Evolutionary conservation across 2,888 invertebrate species (phyloP), one percentile per base, ranked within the genome.

Genomic region (Caenorhabditis sp.): DNA sequence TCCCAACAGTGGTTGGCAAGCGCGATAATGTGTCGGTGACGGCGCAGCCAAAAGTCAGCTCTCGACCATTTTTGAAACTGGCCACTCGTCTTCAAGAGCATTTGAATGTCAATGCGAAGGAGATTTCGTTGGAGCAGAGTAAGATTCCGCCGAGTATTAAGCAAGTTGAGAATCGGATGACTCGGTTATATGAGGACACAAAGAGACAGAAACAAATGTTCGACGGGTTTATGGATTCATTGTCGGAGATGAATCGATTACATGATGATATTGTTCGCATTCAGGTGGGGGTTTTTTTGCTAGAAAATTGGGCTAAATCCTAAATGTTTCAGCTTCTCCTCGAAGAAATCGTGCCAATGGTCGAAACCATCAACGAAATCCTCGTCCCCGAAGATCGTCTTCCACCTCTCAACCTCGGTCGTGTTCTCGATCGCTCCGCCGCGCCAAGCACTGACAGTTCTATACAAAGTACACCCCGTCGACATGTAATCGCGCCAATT

Each of bases 341-440:
- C 20, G 77, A 78, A 50, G 83, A 85, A 31, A 65, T 85, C 8
- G 74, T 81, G 7, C 78, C 81, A 17, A 68, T 71, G 8, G 74
- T 81, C 2, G 79, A 84, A 63, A 77, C 78, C 0, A 64, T 85
- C 14, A 85, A 85, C 62, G 81, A 84, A 59, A 65, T 86, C n/a
- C 69, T 85, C 10, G 68, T 76, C 0, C 77, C 76, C 0, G 70
- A 74, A n/a, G 79, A 84, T 2, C 83, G 82, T n/a, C 77, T 85
- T 12, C 82, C 84, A 1, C 64, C 69, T 17, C 66, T 85, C 25
- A 72, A 81, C 25, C 71, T 81, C 36, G 69, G 72, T 12, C 53
- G 58, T 17, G 75, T 79, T 7, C 72, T 79, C 14, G 68, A 68
- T 31, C 67, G 75, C 12, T 71, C 79, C 17, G 70, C 75, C 0